Base-by-base conservation (phyloP, 2,797 vertebrate species). In the Pseudochirops cupreus region DNA sequence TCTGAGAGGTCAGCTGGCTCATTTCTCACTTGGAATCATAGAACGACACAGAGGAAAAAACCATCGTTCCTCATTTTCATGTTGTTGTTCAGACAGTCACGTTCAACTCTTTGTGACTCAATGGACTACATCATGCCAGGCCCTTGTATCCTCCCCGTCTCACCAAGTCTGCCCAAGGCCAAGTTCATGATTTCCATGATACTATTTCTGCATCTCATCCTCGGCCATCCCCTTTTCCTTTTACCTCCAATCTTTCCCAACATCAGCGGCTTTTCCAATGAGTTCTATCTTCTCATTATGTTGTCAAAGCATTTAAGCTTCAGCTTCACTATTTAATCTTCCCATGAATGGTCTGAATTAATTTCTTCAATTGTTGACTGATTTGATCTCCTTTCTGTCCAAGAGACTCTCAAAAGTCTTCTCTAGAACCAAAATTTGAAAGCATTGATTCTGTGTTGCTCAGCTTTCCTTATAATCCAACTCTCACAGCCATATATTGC, bases 1-100 rank as follows among this genome's bases (percentile, higher is more conserved):
- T 56, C 95, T 96, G 95, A 90, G 96, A 97, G 53, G 92, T 94
- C 95, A 56, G 87, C 74, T 91, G 31, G 91, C 56, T 21, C 54
- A 94, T n/a, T 90, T 31, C 9, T 53, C 59, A 54, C n/a, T 29
- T 18, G 91, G 90, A 91, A 39, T 74, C 62, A 92, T 0, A 96
- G 31, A 90, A 56, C 55, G 50, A 62, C 52, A 94, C 58, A 31
- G 11, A n/a, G 90, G 10, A 28, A 12, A 14, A 26, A 74, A 55
- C 28, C 14, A 28, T 12, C 55, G 46, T 31, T 59, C 92, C 1
- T 74, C n/a, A 82, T 39, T 9, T 74, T 82, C 67, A 24, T 82
- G 67, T 39, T 67, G 14, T n/a, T 67, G 33, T n/a, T n/a, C 14
- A 67, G 13, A 5, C 14, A 67, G 33, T 62, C 12, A 62, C 5